Conservation (phyloP, 2,113 vertebrate genomes). For the Motacilla alba region DNA sequence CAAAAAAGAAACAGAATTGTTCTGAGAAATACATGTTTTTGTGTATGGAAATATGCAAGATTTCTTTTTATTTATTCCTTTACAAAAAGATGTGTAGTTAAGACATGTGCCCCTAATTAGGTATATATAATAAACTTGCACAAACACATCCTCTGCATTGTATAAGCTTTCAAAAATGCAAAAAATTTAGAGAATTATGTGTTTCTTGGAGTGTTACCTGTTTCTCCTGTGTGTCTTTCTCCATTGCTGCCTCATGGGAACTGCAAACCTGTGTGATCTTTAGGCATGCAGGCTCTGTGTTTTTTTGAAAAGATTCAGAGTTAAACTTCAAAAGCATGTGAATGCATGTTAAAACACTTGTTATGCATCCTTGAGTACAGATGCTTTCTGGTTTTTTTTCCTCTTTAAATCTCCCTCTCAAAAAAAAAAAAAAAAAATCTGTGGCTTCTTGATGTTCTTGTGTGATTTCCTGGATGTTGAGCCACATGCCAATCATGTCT, state of each 20-base stretch:
- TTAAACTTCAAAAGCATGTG: background rate
- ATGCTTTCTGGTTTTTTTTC: background rate
- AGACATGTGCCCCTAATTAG: background rate
- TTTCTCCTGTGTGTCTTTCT: background rate
- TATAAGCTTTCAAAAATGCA: background rate
- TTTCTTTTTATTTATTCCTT: background rate
- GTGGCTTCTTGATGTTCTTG: background rate
- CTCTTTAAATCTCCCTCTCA: background rate
- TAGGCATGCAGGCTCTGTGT: rapidly evolving
- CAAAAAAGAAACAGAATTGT: background rate
- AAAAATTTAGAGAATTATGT: background rate
- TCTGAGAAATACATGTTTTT: background rate
- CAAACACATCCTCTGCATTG: background rate
- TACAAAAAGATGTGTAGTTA: background rate
- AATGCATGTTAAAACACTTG: background rate
- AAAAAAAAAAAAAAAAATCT: background rate
- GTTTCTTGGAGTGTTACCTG: background rate
- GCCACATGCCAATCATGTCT: rapidly evolving
- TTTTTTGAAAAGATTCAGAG: background rate
- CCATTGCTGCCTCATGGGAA: background rate
- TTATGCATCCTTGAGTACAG: background rate
- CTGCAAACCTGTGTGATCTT: background rate
- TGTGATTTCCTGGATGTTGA: background rate
- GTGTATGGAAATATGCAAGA: background rate
- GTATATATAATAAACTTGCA: background rate